Base-by-base conservation (phyloP, 2,888 invertebrate species). In the Plagodis pulveraria region DNA sequence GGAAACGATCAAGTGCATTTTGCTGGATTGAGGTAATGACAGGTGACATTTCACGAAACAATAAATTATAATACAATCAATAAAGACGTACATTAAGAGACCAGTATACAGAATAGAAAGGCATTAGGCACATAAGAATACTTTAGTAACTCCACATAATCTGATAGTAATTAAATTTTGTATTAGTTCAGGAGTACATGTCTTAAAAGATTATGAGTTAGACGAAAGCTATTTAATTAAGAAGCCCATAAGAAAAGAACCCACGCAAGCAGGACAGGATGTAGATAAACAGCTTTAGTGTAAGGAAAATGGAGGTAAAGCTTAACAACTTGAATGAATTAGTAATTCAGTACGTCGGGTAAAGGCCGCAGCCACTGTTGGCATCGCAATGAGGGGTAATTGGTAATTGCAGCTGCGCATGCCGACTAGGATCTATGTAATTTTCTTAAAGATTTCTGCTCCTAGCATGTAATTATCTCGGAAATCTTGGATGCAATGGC, bases 301-400 rank as follows among this genome's bases (percentile, higher is more conserved):
- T 32, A 45, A 52, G 45, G 36, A 44, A 52, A 45, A 52, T 43
- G 52, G 52, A 45, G 45, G n/a, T 52, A 38, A 44, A 44, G 36
- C 12, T 7, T 51, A 58, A 58, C 52, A 45, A 50, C 41, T 44
- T 42, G 35, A 43, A 50, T 58, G 58, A 65, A 64, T 65, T 62
- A 65, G 66, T 62, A 63, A 66, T 63, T 57, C 53, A 64, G 62
- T 43, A 46, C 56, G 52, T 35, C 41, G 12, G 46, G 53, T 56
- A 56, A 58, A 62, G 62, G 55, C 55, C 50, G 52, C 36, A n/a
- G 55, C 58, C 50, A 62, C 54, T 40, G 57, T 52, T 59, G 50
- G 64, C 66, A 69, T 63, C 51, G 52, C 59, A 67, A 67, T 65
- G 64, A 61, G 52, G 33, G 58, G 58, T 64, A 64, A 68, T 66